Percentiles rank a stretch among this genome's conserved stretches.
Conservation (phyloP, 2,113 vertebrate genomes). For the Saguinus imperator region DNA sequence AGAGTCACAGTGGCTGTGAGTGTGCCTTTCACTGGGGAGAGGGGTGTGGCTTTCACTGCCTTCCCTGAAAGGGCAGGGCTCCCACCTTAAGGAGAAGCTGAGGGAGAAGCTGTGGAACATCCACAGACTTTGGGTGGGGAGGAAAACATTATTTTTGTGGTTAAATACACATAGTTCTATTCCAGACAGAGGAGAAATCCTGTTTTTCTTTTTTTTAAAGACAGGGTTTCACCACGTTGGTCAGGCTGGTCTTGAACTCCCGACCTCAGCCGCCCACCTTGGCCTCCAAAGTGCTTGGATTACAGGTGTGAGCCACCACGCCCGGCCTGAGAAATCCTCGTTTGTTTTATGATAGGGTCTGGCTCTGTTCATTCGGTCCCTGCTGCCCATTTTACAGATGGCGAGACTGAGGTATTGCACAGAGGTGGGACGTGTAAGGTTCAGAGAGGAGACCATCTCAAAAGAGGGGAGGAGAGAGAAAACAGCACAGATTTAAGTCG, state of each 20-base stretch:
- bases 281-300: no score
- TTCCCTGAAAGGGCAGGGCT: background rate
- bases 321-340: no score
- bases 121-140: background rate
- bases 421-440: background rate
- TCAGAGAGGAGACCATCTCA: no score
- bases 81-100: background rate
- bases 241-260: no score
- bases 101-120: background rate
- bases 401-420: fast-evolving
- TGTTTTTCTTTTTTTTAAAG: no score
- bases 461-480: no score
- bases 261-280: no score
- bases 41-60: background rate
- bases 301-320: no score
- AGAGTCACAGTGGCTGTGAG: background rate
- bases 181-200: background rate
- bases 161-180: fast-evolving
- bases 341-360: no score
- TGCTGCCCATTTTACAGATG: background rate
- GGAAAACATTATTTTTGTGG: background rate
- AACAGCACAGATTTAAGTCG: no score
- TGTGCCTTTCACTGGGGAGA: background rate
- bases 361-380: no score
- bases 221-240: no score